Percentiles rank a stretch among this genome's conserved stretches.
These are phyloP conservation scores for Vollenhovia emeryi DNA, from an alignment of 1,140 invertebrate species.

Conservation along the genomic window DNA sequence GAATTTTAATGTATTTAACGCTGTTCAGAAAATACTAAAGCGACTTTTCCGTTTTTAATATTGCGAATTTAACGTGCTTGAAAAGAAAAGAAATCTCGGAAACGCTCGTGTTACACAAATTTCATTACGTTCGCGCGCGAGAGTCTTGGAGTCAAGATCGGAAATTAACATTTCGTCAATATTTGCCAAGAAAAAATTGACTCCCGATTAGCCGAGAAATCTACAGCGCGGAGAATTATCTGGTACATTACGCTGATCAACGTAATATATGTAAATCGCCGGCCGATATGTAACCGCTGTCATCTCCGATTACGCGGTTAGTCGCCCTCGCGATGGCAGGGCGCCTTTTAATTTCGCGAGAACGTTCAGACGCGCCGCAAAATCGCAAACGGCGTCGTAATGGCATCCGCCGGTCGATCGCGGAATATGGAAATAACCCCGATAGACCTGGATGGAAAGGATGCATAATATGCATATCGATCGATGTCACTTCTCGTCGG, in stretches of 20 bases:
- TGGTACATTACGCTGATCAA: neutral
- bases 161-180: slow-evolving; percentile 21
- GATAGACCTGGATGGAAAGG: slow-evolving; percentile 14
- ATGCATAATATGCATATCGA: slow-evolving; percentile 30
- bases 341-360: slow-evolving; percentile 30
- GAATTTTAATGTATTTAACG: too few species aligned
- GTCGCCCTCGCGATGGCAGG: neutral
- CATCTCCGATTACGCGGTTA: slow-evolving; percentile 27
- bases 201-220: neutral
- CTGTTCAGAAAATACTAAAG: neutral
- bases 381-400: slow-evolving; percentile 5
- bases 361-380: neutral
- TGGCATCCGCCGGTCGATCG: slow-evolving; percentile 1
- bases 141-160: neutral
- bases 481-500: slow-evolving; percentile 27
- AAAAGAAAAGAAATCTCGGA: neutral
- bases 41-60: neutral
- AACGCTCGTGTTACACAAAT: neutral
- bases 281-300: neutral
- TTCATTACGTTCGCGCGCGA: neutral
- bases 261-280: slow-evolving; percentile 3
- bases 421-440: slow-evolving; percentile 47
- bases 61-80: neutral
- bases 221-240: neutral
- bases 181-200: neutral